Percentiles rank a stretch among this genome's conserved stretches.
Evolutionary conservation across 2,888 invertebrate genomes (phyloP).

Genomic region (Drosophila neonasuta): DNA sequence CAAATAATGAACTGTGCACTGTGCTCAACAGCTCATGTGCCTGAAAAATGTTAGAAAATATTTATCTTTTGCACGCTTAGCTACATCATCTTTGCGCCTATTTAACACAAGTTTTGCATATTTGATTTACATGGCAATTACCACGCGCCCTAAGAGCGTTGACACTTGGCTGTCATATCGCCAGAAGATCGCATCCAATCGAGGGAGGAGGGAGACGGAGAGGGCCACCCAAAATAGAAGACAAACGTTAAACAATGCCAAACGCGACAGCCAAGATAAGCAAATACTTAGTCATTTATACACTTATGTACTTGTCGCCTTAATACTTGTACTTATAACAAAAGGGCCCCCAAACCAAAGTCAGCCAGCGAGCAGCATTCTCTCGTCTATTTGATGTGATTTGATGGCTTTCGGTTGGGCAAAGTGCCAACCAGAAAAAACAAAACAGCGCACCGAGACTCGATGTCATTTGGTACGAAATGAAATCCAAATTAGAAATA

Average conservation of each 20-base stretch:
- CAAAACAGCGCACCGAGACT: slow-evolving; percentile 14
- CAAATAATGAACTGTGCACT: slow-evolving; percentile 43
- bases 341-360: slow-evolving; percentile 25
- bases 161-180: slow-evolving; percentile 50
- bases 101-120: slow-evolving; percentile 59
- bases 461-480: slow-evolving; percentile 44
- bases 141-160: slow-evolving; percentile 47
- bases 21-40: slow-evolving; percentile 8
- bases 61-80: slow-evolving; percentile 57
- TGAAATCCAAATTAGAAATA: slow-evolving; percentile 65
- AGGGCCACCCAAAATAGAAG: slow-evolving; percentile 37
- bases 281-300: slow-evolving; percentile 41
- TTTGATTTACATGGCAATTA: slow-evolving; percentile 58
- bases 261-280: slow-evolving; percentile 26
- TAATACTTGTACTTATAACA: slow-evolving; percentile 12
- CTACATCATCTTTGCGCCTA: slow-evolving; percentile 46
- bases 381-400: slow-evolving; percentile 43
- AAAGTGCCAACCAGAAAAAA: slow-evolving; percentile 46
- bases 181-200: slow-evolving; percentile 1
- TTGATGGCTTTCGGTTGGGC: slow-evolving; percentile 57
- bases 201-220: not conserved
- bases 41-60: slow-evolving; percentile 30
- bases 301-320: not conserved
- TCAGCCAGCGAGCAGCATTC: slow-evolving; percentile 2
- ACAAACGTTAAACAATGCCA: slow-evolving; percentile 5